Evolutionary conservation across 2,888 invertebrate species (phyloP), one percentile per base, ranked within the genome.

Genomic region (Hofmannophila pseudospretella): DNA sequence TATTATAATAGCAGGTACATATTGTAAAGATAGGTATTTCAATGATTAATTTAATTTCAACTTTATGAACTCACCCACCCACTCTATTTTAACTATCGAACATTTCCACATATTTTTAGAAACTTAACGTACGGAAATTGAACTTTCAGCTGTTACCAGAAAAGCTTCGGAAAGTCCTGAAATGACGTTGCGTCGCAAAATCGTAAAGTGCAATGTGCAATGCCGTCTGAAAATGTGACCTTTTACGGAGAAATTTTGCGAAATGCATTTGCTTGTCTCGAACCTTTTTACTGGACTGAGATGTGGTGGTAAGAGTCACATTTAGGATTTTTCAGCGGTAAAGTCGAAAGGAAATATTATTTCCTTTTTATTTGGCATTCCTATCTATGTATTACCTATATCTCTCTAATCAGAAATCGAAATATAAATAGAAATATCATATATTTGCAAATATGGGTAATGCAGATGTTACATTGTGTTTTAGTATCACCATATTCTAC

Each of bases 251-350:
- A 22, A 32, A 50, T 40, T 57, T 53, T 51, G 41, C 34, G 33
- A 38, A 42, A 46, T 52, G 49, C 55, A 54, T 50, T 53, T 48
- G 41, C 41, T 43, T 41, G 41, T 44, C 43, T 45, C 41, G 34
- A 43, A 46, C 49, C 57, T 59, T 51, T 61, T 50, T 58, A 46
- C 38, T 19, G 32, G 28, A 14, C n/a, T 45, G 44, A 42, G 42
- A 41, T 40, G 34, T 43, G 34, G 12, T 41, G 39, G 39, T 36
- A 39, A 32, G 7, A 36, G 19, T 36, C 36, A 36, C 39, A 19
- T 36, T 40, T 42, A 30, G 30, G 28, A 32, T 41, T 34, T 34
- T 27, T 27, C 27, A 14, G 2, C 23, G 2, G n/a, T n/a, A 23
- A 2, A n/a, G 7, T 23, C 12, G 5, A 32, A 32, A 14, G 32